phyloP scores from a whole-genome alignment of 2,113 vertebrate species.

The Sander vitreus region DNA sequence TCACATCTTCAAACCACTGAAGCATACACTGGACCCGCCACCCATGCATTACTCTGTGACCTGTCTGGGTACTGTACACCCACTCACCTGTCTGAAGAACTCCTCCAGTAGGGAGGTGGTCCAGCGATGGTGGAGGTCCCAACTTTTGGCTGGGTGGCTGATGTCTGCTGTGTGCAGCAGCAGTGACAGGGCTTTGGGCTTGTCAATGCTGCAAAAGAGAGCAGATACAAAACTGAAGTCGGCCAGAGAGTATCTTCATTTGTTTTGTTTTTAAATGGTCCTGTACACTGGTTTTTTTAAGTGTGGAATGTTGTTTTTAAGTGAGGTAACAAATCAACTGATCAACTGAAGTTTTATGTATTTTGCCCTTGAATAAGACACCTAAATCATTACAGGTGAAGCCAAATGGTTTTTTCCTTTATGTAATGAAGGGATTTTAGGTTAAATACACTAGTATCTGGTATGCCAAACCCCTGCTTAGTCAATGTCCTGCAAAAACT shows the following conservation, averaged over 20 bases:
- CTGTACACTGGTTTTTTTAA: too few species aligned
- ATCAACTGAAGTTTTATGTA: too few species aligned
- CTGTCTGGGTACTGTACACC: background rate
- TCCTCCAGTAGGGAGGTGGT: constrained; percentile 96
- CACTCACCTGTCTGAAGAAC: constrained; percentile 94
- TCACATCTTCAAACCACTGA: background rate
- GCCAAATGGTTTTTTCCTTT: background rate
- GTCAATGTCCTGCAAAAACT: background rate
- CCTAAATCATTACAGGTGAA: background rate
- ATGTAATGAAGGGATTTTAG: background rate
- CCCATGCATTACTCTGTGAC: background rate
- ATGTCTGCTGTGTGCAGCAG: constrained; percentile 98
- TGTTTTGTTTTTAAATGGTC: too few species aligned
- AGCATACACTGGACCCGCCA: background rate
- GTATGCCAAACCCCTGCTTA: background rate
- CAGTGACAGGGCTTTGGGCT: constrained; percentile 96
- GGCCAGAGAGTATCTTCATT: too few species aligned
- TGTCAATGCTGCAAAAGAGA: constrained; percentile 91
- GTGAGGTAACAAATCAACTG: too few species aligned
- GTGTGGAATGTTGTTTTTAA: too few species aligned
- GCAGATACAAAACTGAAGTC: background rate
- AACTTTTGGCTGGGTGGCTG: constrained; percentile 97
- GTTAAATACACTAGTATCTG: background rate
- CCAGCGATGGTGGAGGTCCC: constrained; percentile 97
- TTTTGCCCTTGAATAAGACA: background rate